These are phyloP conservation scores for Enteromius argenteus DNA, from an alignment of 2,797 vertebrate genomes.

Conservation along the genomic window DNA sequence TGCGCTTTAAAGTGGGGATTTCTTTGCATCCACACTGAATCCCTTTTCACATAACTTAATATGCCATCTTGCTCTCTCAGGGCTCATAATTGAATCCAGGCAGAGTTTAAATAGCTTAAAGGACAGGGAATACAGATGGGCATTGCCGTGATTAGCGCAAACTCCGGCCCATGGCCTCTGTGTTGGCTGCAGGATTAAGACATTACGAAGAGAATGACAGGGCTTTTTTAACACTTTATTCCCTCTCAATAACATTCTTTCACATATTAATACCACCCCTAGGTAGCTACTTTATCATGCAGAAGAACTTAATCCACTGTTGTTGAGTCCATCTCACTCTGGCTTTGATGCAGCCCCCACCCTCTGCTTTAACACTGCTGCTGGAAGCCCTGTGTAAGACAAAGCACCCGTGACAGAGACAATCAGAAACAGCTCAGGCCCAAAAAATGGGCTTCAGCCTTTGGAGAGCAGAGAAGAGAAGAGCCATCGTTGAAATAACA, in stretches of 20 bases:
- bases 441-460: slow-evolving; percentile 85
- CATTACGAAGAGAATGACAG: slow-evolving; percentile 98
- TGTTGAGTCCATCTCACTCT: slow-evolving; percentile 93
- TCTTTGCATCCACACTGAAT: slow-evolving; percentile 79
- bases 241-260: slow-evolving; percentile 99
- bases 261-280: slow-evolving; percentile 99
- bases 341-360: slow-evolving; percentile 94
- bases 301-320: slow-evolving; percentile 99
- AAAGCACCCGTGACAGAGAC: slow-evolving; percentile 99
- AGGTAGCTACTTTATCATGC: slow-evolving; percentile 99
- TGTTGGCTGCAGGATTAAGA: slow-evolving; percentile 99
- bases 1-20: slow-evolving; percentile 88
- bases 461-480: slow-evolving; percentile 70
- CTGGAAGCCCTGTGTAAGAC: slow-evolving; percentile 94
- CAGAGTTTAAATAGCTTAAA: slow-evolving; percentile 99
- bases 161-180: slow-evolving; percentile 92
- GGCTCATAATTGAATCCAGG: slow-evolving; percentile 99
- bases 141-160: slow-evolving; percentile 97
- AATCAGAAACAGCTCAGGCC: slow-evolving; percentile 94
- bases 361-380: slow-evolving; percentile 81
- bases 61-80: slow-evolving; percentile 98
- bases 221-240: slow-evolving; percentile 98
- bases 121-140: slow-evolving; percentile 96
- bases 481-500: slow-evolving; percentile 75
- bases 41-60: slow-evolving; percentile 96